Evolutionary conservation across 2,888 invertebrate genomes (phyloP).

Genomic region (Drosophila monieri): DNA sequence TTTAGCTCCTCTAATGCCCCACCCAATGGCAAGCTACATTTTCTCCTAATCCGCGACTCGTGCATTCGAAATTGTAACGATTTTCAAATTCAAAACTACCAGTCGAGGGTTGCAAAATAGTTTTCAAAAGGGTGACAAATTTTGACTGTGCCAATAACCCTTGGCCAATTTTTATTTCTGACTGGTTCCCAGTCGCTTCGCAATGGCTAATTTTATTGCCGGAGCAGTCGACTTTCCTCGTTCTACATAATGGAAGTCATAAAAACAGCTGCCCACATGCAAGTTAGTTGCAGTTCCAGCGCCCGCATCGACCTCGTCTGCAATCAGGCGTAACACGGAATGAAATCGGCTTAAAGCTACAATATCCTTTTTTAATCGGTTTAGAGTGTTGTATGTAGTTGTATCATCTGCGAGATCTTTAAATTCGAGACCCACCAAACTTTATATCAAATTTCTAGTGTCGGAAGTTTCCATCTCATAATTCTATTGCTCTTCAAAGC

Average conservation of each 20-base stretch:
- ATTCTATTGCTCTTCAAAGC: constrained; percentile 11
- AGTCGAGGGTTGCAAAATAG: constrained; percentile 34
- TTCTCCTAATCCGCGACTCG: constrained; percentile 56
- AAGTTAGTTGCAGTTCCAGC: constrained; percentile 31
- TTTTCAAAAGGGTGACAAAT: constrained; percentile 39
- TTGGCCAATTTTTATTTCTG: constrained; percentile 39
- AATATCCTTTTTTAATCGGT: constrained; percentile 46
- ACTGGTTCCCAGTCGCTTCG: constrained; percentile 34
- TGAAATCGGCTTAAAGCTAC: constrained; percentile 68
- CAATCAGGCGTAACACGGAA: constrained; percentile 34
- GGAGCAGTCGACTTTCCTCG: constrained; percentile 32
- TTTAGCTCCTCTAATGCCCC: constrained; percentile 22
- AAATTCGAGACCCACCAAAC: too few species aligned
- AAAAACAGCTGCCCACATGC: constrained; percentile 77
- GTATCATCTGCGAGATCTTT: too few species aligned
- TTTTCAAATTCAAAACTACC: constrained; percentile 52
- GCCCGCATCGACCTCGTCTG: constrained; percentile 58
- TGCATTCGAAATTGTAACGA: constrained; percentile 72
- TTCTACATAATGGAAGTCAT: constrained; percentile 59
- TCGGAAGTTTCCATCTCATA: constrained; percentile 18
- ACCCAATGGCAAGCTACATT: constrained; percentile 64
- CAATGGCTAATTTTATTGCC: constrained; percentile 70
- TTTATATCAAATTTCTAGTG: constrained; percentile 20
- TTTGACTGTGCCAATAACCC: constrained; percentile 51
- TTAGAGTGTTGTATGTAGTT: constrained; percentile 19